phyloP scores from a whole-genome alignment of 2,113 vertebrate genomes.

The Gracilinanus agilis region DNA sequence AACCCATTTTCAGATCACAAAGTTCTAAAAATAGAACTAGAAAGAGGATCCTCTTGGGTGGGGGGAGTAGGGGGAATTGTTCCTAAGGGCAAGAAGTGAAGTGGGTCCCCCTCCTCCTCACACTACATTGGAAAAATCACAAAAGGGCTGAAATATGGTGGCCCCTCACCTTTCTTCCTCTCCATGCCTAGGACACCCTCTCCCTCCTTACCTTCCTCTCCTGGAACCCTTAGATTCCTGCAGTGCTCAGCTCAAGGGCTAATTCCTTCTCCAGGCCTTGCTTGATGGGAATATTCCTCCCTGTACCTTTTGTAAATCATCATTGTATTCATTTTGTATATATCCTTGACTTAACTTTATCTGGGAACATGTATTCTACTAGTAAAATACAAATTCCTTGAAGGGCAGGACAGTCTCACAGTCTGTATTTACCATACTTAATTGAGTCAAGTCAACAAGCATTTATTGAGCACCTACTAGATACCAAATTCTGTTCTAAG shows the following conservation, averaged over 20 bases:
- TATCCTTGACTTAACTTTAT: not conserved
- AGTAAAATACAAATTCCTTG: too few species aligned
- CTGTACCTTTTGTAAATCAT: not conserved
- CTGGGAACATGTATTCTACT: not conserved
- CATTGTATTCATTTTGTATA: not conserved
- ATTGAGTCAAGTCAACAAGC: not conserved
- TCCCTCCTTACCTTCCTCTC: not conserved
- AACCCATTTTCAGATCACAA: conserved; percentile 7
- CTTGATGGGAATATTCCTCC: not conserved
- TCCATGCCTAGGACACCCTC: not conserved
- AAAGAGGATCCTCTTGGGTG: not conserved
- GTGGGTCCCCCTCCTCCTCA: not conserved
- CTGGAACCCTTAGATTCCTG: not conserved
- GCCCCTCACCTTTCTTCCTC: not conserved
- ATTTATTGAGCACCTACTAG: not conserved
- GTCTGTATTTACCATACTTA: not conserved
- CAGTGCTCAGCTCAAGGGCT: not conserved
- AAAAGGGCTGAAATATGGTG: not conserved
- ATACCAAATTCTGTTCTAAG: not conserved
- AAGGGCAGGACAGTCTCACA: not conserved
- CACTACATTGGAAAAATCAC: not conserved
- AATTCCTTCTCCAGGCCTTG: not conserved
- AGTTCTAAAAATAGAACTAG: conserved; percentile 12
- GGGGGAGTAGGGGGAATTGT: not conserved
- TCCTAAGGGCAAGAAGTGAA: not conserved